phyloP scores from a whole-genome alignment of 2,113 vertebrate genomes.

The Oryzias curvinotus region DNA sequence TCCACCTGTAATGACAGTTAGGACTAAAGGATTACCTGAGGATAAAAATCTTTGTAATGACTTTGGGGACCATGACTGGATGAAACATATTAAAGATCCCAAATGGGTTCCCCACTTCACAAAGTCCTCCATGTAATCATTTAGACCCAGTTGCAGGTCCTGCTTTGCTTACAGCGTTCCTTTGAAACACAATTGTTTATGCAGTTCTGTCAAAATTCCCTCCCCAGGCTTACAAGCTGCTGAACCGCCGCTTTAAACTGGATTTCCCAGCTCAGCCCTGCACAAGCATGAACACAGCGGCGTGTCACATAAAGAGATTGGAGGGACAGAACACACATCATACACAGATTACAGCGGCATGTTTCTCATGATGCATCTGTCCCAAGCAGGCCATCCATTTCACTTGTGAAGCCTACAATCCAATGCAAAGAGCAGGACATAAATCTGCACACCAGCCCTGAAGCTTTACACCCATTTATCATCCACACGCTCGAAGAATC shows the following conservation, averaged over 20 bases:
- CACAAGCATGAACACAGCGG: slow-evolving; percentile 41
- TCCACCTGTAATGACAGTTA: too few species aligned
- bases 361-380: slow-evolving; percentile 20
- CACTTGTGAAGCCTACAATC: slow-evolving; percentile 24
- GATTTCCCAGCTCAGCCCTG: slow-evolving; percentile 40
- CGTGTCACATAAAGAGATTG: slow-evolving; percentile 37
- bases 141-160: too few species aligned
- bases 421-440: slow-evolving; percentile 29
- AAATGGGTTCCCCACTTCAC: too few species aligned
- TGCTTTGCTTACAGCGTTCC: too few species aligned
- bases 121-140: too few species aligned
- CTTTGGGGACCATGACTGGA: too few species aligned
- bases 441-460: slow-evolving; percentile 39
- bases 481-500: slow-evolving; percentile 25
- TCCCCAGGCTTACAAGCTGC: slow-evolving; percentile 34
- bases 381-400: slow-evolving; percentile 29
- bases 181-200: too few species aligned
- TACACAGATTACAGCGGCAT: slow-evolving; percentile 16
- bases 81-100: too few species aligned
- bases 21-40: too few species aligned
- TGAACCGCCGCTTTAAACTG: slow-evolving; percentile 58
- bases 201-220: too few species aligned
- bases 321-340: slow-evolving; percentile 36
- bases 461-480: slow-evolving; percentile 45
- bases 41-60: too few species aligned